These are phyloP conservation scores for Petromus typicus DNA, from an alignment of 2,113 vertebrate genomes.

Conservation along the genomic window DNA sequence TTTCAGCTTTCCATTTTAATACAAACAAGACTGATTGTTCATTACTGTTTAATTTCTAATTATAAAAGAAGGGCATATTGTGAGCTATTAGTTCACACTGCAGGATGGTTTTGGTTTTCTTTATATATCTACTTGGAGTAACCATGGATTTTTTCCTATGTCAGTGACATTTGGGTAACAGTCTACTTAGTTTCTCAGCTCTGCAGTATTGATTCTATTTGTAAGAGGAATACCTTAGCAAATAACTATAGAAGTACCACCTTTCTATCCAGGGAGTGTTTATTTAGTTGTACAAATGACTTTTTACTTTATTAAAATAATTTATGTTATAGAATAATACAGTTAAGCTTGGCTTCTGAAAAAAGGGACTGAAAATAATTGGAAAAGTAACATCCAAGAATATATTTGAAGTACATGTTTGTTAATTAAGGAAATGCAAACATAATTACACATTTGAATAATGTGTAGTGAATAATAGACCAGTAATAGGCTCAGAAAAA, in stretches of 20 bases:
- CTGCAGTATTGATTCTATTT: neutral
- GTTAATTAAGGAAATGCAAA: slow-evolving; percentile 29
- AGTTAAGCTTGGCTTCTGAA: slow-evolving; percentile 48
- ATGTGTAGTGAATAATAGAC: slow-evolving; percentile 16
- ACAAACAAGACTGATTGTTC: slow-evolving; percentile 14
- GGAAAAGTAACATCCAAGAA: slow-evolving; percentile 50
- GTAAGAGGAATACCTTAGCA: neutral
- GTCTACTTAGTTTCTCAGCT: neutral
- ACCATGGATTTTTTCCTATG: neutral
- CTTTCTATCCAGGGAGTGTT: neutral
- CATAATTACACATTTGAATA: neutral
- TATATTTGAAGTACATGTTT: slow-evolving; percentile 58
- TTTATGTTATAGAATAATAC: slow-evolving; percentile 37
- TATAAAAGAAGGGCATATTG: neutral
- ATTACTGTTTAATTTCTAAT: slow-evolving; percentile 32
- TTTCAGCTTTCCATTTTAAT: slow-evolving; percentile 22
- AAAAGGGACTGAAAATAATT: slow-evolving; percentile 10
- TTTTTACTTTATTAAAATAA: slow-evolving; percentile 24
- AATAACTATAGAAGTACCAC: neutral
- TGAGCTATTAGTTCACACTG: neutral
- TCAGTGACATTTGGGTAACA: slow-evolving; percentile 11
- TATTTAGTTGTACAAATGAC: neutral
- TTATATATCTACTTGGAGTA: neutral
- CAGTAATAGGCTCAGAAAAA: slow-evolving; percentile 5
- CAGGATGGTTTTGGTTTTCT: neutral